Evolutionary conservation across 2,797 vertebrate species (phyloP), one percentile per base, ranked within the genome.

Genomic region (Sebastes reedi): DNA sequence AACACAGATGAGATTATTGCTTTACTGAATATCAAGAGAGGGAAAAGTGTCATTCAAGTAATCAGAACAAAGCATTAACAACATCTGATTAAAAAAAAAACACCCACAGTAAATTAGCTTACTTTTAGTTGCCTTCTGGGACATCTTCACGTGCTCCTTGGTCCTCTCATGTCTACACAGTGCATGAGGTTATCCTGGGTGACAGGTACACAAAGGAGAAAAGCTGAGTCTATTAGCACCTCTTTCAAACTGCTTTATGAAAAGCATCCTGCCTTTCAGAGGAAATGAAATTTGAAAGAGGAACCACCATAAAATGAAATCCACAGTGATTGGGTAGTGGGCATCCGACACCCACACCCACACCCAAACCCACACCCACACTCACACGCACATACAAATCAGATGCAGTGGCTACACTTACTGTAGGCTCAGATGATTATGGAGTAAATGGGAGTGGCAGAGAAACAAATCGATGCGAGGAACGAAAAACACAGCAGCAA

Each of bases 121-220:
- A 96, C 95, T 91, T 95, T 92, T 95, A 67, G 69, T 67, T 76
- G 88, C 25, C 77, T 89, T 94, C 87, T 91, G 89, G 91, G 80
- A 91, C 95, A 95, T 96, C 88, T 94, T 96, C 91, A 95, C 75
- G 67, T 89, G 70, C 59, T 91, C 87, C 80, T 85, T 50, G 54
- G 73, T 77, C 68, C 80, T 89, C 75, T 90, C 90, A 90, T 93
- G 82, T 89, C 91, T 81, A 60, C 82, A 82, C 34, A 80, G 69
- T 52, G 62, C 84, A 88, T 75, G 67, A 52, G 66, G 74, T 91
- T 82, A 91, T 81, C 89, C 91, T 94, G 67, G 67, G 12, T 20
- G 18, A 30, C 3, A 24, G 1, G 4, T 4, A 32, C 7, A 83
- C 5, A 20, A 29, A 60, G 29, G 8, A 67, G 25, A 56, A 27